phyloP scores from a whole-genome alignment of 92 coral and sea anemone genomes.

The Zoanthus sansibaricus region DNA sequence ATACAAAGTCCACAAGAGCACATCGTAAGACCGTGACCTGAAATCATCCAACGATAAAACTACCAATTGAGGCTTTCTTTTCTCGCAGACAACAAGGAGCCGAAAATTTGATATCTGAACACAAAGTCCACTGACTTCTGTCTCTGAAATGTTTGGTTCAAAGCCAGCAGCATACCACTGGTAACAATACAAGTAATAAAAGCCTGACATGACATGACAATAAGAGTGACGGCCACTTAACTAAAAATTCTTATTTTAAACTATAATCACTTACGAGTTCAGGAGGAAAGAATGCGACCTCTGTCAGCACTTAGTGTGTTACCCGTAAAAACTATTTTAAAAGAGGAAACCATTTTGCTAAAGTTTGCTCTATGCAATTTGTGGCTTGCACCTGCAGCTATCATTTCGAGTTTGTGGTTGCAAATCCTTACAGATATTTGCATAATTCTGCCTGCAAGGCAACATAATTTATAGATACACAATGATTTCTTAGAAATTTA shows the following conservation, averaged over 20 bases:
- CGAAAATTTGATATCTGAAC: conserved; percentile 3
- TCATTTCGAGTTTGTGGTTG: no score
- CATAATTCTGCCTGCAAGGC: no score
- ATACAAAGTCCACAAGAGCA: background rate
- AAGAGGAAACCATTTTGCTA: no score
- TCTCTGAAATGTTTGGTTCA: background rate
- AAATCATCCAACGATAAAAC: background rate
- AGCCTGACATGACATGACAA: background rate
- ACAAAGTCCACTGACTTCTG: background rate
- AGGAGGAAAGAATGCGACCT: no score
- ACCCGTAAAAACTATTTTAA: no score
- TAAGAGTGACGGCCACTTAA: background rate
- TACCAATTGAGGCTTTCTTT: background rate
- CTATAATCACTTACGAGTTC: background rate
- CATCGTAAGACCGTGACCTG: background rate
- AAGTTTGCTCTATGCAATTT: no score
- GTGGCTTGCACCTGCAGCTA: no score
- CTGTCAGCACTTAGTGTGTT: no score
- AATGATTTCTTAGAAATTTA: background rate
- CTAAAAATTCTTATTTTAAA: background rate
- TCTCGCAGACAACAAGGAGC: background rate
- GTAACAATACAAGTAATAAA: background rate
- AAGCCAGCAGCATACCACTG: background rate
- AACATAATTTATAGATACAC: no score
- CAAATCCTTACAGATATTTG: no score